Evolutionary conservation across 2,888 invertebrate species (phyloP).

Genomic region (Phengaris alcon): DNA sequence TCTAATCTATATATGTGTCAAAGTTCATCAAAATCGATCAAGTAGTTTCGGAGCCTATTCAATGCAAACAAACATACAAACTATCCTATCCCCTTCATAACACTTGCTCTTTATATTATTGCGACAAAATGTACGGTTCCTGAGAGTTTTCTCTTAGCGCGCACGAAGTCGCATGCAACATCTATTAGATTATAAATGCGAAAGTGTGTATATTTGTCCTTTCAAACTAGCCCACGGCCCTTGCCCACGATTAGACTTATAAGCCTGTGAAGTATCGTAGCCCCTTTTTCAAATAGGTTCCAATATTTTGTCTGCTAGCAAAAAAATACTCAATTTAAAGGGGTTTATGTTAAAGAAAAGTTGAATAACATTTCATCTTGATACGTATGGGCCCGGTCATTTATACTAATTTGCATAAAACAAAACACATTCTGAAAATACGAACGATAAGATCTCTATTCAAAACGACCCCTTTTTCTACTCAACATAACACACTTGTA

Average conservation of each 20-base stretch:
- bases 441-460: background rate
- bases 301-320: background rate
- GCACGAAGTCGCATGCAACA: too few species aligned
- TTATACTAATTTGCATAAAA: background rate
- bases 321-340: background rate
- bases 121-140: too few species aligned
- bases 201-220: background rate
- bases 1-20: too few species aligned
- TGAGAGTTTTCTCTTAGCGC: too few species aligned
- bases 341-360: background rate
- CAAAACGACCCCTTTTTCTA: background rate
- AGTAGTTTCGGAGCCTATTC: too few species aligned
- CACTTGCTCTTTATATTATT: too few species aligned
- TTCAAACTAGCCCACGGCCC: too few species aligned
- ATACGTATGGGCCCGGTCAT: background rate
- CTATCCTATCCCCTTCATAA: too few species aligned
- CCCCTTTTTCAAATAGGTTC: background rate
- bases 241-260: too few species aligned
- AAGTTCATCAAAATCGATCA: too few species aligned
- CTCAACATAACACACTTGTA: background rate
- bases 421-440: background rate
- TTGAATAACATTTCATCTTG: background rate
- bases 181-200: background rate
- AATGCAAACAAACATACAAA: too few species aligned
- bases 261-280: background rate